These are phyloP conservation scores for Meteorus sp. DNA, from an alignment of 1,140 invertebrate species.

Conservation along the genomic window DNA sequence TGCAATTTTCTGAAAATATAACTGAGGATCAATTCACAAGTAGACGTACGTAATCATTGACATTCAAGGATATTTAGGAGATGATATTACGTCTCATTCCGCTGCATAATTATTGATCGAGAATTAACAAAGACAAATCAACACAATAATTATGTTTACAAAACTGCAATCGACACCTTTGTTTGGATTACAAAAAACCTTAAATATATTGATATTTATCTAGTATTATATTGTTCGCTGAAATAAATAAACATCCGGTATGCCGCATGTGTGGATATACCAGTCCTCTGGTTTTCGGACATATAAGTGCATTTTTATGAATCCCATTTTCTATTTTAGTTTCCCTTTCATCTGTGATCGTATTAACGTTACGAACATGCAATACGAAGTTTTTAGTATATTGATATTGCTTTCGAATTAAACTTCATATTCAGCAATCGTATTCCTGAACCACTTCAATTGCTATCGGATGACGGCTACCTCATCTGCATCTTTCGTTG, in stretches of 20 bases:
- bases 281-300: background rate
- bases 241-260: slow-evolving; percentile 42
- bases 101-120: no score
- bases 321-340: background rate
- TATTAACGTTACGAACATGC: slow-evolving; percentile 35
- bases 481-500: slow-evolving; percentile 71
- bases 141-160: no score
- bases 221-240: background rate
- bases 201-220: no score
- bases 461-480: slow-evolving; percentile 55
- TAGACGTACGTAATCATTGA: no score
- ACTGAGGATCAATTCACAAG: no score
- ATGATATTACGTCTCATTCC: no score
- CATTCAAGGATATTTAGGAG: no score
- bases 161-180: no score
- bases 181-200: no score
- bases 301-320: background rate
- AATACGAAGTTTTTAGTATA: slow-evolving; percentile 34
- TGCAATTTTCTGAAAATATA: no score
- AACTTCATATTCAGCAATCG: slow-evolving; percentile 28
- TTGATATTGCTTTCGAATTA: slow-evolving; percentile 40
- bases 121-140: no score
- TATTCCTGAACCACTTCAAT: slow-evolving; percentile 25
- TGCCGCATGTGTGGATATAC: slow-evolving; percentile 17
- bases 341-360: no score